phyloP scores from a whole-genome alignment of 2,113 vertebrate species.

The Cettia cetti region DNA sequence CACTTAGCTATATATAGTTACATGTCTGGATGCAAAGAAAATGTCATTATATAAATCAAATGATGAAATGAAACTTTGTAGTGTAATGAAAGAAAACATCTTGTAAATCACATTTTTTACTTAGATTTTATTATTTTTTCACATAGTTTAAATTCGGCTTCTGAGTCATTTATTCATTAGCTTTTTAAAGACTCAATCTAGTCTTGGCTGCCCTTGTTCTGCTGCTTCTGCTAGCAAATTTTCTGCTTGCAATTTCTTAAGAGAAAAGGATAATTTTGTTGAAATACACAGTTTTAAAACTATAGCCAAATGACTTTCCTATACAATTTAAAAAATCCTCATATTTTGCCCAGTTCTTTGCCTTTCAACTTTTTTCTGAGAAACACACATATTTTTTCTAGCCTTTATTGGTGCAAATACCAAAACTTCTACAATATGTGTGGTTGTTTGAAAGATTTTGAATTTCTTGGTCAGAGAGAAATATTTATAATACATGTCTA shows the following conservation, averaged over 20 bases:
- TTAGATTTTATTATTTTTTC: not conserved
- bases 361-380: not conserved
- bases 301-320: not conserved
- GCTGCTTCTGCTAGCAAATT: not conserved
- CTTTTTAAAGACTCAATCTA: not conserved
- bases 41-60: not conserved
- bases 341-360: not conserved
- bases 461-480: not conserved
- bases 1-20: not conserved
- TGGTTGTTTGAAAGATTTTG: not conserved
- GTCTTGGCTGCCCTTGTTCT: not conserved
- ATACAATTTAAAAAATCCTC: fast-evolving
- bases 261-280: not conserved
- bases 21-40: not conserved
- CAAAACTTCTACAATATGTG: not conserved
- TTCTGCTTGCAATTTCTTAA: not conserved
- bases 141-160: not conserved
- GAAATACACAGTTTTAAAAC: not conserved
- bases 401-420: not conserved
- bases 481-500: not conserved
- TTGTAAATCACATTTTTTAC: not conserved
- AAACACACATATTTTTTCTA: not conserved
- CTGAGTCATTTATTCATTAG: not conserved
- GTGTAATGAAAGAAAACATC: not conserved
- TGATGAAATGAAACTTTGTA: not conserved